phyloP scores from a whole-genome alignment of 2,888 invertebrate genomes.

The Dascillus cervinus region DNA sequence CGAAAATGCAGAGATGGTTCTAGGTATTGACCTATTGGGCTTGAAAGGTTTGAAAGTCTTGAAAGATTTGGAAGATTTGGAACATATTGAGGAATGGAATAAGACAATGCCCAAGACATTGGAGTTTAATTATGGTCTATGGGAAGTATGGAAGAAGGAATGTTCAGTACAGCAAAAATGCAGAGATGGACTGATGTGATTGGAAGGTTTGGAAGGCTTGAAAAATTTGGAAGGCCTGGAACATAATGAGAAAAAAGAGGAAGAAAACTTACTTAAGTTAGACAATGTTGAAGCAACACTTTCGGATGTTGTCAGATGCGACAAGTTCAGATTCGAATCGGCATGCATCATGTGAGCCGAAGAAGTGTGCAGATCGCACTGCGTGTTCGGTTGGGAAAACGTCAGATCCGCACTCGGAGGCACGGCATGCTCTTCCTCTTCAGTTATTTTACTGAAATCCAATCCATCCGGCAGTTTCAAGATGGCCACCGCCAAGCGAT shows the following conservation, averaged over 20 bases:
- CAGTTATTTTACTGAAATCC: slow-evolving; percentile 54
- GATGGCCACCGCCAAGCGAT: slow-evolving; percentile 84
- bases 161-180: too few species aligned
- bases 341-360: slow-evolving; percentile 56
- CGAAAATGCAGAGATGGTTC: too few species aligned
- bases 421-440: slow-evolving; percentile 38
- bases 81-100: too few species aligned
- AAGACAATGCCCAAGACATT: background rate
- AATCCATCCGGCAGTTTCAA: slow-evolving; percentile 79
- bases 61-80: too few species aligned
- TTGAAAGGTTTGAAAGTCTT: too few species aligned
- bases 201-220: too few species aligned
- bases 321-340: slow-evolving; percentile 63
- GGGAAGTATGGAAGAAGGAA: background rate
- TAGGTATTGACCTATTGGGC: too few species aligned
- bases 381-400: slow-evolving; percentile 26
- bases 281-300: slow-evolving; percentile 24
- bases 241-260: too few species aligned
- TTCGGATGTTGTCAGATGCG: slow-evolving; percentile 36
- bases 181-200: too few species aligned
- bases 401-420: slow-evolving; percentile 38
- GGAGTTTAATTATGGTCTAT: background rate
- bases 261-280: slow-evolving; percentile 17
- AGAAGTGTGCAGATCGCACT: slow-evolving; percentile 35
- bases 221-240: too few species aligned